These are phyloP conservation scores for Proteles cristata DNA, from an alignment of 2,113 vertebrate genomes.

Conservation along the genomic window DNA sequence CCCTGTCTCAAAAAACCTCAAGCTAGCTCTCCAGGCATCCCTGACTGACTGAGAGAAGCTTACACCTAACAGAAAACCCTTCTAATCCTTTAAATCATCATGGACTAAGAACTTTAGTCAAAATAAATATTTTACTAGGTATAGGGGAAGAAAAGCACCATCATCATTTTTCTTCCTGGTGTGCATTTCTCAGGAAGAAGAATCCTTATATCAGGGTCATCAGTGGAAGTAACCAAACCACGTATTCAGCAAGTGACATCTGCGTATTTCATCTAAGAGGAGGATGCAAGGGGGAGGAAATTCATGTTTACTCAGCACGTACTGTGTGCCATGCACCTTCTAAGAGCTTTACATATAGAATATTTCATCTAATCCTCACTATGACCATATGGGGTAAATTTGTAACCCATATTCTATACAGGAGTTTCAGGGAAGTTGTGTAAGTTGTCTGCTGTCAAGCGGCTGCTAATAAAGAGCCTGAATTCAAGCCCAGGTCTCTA, in stretches of 20 bases:
- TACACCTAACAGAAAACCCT: not conserved
- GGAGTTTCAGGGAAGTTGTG: not conserved
- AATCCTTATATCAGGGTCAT: not conserved
- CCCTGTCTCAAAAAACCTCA: not conserved
- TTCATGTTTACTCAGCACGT: not conserved
- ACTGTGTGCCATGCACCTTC: not conserved
- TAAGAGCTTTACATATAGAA: not conserved
- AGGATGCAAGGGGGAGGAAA: not conserved
- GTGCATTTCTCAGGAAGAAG: not conserved
- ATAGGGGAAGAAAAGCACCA: not conserved
- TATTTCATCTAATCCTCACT: not conserved
- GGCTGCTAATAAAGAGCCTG: not conserved
- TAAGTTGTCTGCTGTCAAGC: not conserved
- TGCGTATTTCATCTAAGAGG: not conserved
- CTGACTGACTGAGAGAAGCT: not conserved
- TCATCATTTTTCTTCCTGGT: not conserved
- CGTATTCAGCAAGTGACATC: not conserved
- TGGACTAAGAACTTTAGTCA: not conserved
- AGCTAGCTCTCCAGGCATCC: not conserved
- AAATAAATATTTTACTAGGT: not conserved
- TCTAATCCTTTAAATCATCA: not conserved
- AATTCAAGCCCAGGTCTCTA: not conserved
- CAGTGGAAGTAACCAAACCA: not conserved
- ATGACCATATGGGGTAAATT: not conserved
- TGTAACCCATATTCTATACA: not conserved